Evolutionary conservation across 1,140 invertebrate genomes (phyloP), one percentile per base, ranked within the genome.

Genomic region (Sipha flava): DNA sequence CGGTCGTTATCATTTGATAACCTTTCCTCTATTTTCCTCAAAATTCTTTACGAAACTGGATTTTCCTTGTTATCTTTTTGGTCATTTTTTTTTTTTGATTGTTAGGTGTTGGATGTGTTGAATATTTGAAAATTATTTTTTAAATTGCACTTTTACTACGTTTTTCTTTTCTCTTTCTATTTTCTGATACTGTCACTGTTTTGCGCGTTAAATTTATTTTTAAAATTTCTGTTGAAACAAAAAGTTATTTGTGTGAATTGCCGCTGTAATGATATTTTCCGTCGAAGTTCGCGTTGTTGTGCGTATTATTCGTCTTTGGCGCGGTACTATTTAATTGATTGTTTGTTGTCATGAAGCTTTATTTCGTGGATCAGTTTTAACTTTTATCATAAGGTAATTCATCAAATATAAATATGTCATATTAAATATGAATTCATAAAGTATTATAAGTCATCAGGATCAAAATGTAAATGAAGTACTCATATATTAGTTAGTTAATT

Each of bases 41-140:
- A n/a, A n/a, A n/a, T n/a, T n/a, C n/a, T n/a, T 21, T 0, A 16
- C 16, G 10, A 54, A 54, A 54, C n/a, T 59, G 52, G 34, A 43
- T 77, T 77, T 77, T 77, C 14, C 21, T 49, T 3, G 34, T 59
- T 77, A 77, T 77, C 52, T 77, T 37, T 37, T 31, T 57, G 31
- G 31, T 73, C 47, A 73, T 54, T 73, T 54, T 73, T 47, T 16
- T 18, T n/a, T 73, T 73, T 29, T 26, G 54, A 14, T 1, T 47
- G 18, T 34, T 75, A 59, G 52, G 47, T 59, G 54, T 23, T 4
- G 16, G 5, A 4, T 52, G 47, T 34, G 73, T 59, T 21, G 31
- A 59, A 18, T 77, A 45, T 70, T 70, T 9, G 29, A 70, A 70
- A 29, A 47, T 70, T 26, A 45, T 45, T 70, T 70, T 40, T 26